Conservation (phyloP, 2,113 vertebrate species). For the Hemicordylus capensis region DNA sequence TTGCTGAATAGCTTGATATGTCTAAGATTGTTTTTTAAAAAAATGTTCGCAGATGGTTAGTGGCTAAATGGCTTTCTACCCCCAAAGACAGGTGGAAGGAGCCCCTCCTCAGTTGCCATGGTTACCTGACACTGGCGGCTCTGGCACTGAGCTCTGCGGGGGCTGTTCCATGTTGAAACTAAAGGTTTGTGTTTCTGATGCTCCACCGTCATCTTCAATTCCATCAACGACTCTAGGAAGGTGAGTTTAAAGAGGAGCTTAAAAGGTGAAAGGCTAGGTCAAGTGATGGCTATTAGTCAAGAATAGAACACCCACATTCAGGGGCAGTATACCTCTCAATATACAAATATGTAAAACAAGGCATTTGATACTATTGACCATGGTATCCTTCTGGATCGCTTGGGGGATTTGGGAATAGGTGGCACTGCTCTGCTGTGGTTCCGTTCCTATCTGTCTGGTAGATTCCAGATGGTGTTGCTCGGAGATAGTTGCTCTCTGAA, state of each 20-base stretch:
- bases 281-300: neutral
- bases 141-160: slow-evolving; percentile 17
- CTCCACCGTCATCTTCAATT: slow-evolving; percentile 85
- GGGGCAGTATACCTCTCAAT: neutral
- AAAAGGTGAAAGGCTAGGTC: neutral
- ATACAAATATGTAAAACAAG: no score
- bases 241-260: neutral
- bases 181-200: slow-evolving; percentile 76
- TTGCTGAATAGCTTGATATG: neutral
- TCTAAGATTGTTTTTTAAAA: neutral
- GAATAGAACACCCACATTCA: neutral
- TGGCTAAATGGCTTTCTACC: neutral
- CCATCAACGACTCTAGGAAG: slow-evolving; percentile 89
- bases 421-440: neutral
- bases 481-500: no score
- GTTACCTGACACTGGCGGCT: slow-evolving; percentile 68
- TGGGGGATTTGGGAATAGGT: no score
- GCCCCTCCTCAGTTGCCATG: neutral
- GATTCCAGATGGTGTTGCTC: no score
- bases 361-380: no score
- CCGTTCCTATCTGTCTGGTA: no score
- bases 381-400: no score
- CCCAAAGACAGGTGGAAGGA: neutral
- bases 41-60: neutral
- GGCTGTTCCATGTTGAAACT: slow-evolving; percentile 79